Base-by-base conservation (phyloP, 2,113 vertebrate genomes). In the Pycnonotus jocosus region DNA sequence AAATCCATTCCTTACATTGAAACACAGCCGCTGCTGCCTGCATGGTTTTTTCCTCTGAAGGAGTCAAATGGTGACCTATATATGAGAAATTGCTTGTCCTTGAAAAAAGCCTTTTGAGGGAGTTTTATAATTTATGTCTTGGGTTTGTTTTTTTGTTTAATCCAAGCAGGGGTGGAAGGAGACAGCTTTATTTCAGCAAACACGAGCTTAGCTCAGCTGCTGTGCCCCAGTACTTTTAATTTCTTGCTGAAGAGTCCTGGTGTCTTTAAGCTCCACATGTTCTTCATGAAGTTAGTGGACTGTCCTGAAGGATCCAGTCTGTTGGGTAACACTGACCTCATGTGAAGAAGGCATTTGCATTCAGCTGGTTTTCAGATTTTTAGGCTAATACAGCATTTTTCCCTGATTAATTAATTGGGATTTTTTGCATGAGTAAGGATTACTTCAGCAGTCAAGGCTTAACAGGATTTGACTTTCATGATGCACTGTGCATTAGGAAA, bases 371-470 rank as follows among this genome's bases (percentile, higher is more conserved):
- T 81, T 94, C 57, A 79, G 57, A 64, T 61, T 86, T 96, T 81
- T 70, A 91, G 93, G 69, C 73, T 92, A 93, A 90, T 92, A 76
- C 76, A 64, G 60, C 65, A 40, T 92, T 93, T 96, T 84, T 2
- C 76, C 60, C 64, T 80, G 68, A 74, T 93, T 50, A 94, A 95
- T 95, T 94, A 94, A 86, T 88, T 88, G 80, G 33, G 65, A 90
- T 40, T 30, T 93, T 96, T 92, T 93, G 92, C 92, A 86, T 86
- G 61, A 81, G 80, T 95, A 78, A 93, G 90, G 90, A 88, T 96
- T 93, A 71, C 74, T 94, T 93, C 38, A 64, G 11, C 79, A 84
- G 88, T 90, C 53, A 86, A 61, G 45, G 58, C 83, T 96, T 94
- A 92, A 88, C 68, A 92, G 76, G 78, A 85, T 60, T 90, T 94